These are phyloP conservation scores for Anolis sagrei DNA, from an alignment of 2,113 vertebrate species.

Conservation along the genomic window DNA sequence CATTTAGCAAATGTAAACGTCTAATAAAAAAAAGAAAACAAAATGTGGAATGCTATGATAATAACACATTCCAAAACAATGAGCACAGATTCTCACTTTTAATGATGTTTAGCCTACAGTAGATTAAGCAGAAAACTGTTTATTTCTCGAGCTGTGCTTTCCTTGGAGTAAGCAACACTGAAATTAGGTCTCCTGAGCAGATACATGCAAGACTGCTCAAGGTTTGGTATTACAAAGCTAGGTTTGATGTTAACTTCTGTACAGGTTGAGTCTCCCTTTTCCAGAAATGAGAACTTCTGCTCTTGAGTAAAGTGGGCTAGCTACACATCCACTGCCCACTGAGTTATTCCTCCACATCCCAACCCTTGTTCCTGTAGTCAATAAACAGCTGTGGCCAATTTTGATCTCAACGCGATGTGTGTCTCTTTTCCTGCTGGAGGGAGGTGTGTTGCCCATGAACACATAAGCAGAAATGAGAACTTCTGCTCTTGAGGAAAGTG, in stretches of 20 bases:
- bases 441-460: too few relatives aligned
- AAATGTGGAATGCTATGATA: background rate
- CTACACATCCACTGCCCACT: too few relatives aligned
- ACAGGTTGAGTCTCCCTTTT: background rate
- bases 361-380: too few relatives aligned
- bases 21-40: constrained; percentile 16
- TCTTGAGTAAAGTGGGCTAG: too few relatives aligned
- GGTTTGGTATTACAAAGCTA: background rate
- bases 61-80: constrained; percentile 32
- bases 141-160: background rate
- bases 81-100: constrained; percentile 9
- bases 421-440: too few relatives aligned
- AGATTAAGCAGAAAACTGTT: background rate
- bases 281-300: too few relatives aligned
- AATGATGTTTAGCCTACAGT: background rate
- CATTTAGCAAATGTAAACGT: constrained; percentile 58
- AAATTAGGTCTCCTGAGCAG: background rate
- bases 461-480: too few relatives aligned
- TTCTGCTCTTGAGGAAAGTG: too few relatives aligned
- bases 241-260: background rate
- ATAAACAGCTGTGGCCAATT: too few relatives aligned
- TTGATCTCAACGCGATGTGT: too few relatives aligned
- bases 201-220: background rate
- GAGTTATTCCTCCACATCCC: too few relatives aligned
- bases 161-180: background rate